These are phyloP conservation scores for Chrysolina oricalcia DNA, from an alignment of 2,888 invertebrate genomes.

Conservation along the genomic window DNA sequence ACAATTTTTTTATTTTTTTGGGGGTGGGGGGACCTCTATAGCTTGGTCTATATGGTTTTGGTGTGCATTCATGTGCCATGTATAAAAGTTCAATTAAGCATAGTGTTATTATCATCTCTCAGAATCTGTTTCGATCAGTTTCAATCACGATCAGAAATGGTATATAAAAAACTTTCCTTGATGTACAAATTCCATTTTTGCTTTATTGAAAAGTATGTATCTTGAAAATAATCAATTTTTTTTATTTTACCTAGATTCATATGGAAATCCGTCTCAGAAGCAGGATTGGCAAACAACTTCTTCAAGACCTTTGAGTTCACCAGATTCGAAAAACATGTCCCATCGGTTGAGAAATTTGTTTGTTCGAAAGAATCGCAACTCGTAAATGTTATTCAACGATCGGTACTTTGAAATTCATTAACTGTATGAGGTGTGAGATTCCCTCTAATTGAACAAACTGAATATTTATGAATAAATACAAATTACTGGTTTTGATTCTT, in stretches of 20 bases:
- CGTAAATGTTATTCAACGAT: conserved; percentile 71
- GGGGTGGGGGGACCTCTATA: too few relatives aligned
- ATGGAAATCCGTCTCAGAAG: conserved; percentile 50
- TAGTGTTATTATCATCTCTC: too few relatives aligned
- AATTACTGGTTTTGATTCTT: conserved; percentile 9
- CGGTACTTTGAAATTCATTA: background rate
- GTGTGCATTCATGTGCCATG: too few relatives aligned
- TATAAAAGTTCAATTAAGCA: too few relatives aligned
- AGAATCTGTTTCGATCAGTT: background rate
- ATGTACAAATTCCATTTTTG: background rate
- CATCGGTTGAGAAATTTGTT: conserved; percentile 77
- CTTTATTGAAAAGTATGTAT: background rate
- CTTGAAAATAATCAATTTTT: conserved; percentile 36
- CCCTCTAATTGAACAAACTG: background rate
- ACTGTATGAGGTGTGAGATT: background rate
- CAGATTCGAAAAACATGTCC: conserved; percentile 75
- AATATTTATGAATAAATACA: conserved; percentile 7
- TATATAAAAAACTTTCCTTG: too few relatives aligned
- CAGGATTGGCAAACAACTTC: conserved; percentile 58
- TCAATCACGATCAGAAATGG: background rate
- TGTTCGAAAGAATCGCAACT: conserved; percentile 74
- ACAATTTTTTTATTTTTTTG: too few relatives aligned
- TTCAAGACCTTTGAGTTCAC: conserved; percentile 58
- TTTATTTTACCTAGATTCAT: conserved; percentile 55
- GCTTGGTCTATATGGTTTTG: too few relatives aligned